Conservation (phyloP, 2,113 vertebrate species). For the Dipodomys stephensi region DNA sequence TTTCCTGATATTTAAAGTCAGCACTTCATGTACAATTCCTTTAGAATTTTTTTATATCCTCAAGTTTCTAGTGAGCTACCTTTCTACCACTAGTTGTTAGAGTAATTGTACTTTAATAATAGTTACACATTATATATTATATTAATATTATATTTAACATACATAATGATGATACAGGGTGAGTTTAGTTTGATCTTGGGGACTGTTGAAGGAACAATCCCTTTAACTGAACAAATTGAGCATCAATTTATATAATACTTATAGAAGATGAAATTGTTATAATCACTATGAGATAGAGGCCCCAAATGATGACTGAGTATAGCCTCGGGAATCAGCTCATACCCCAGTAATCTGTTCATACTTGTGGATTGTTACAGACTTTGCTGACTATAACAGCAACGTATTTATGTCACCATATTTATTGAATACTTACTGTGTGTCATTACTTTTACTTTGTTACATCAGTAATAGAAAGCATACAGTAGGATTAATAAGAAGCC, state of each 20-base stretch:
- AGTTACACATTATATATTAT: neutral
- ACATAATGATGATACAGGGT: neutral
- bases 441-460: neutral
- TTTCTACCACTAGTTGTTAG: neutral
- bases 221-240: conserved; percentile 4
- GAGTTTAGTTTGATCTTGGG: conserved; percentile 11
- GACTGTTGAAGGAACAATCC: neutral
- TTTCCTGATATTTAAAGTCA: neutral
- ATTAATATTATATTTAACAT: no score
- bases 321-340: neutral
- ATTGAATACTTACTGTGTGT: neutral
- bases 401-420: neutral
- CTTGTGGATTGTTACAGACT: neutral
- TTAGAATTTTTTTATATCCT: neutral
- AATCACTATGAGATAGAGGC: no score
- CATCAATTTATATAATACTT: neutral
- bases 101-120: conserved; percentile 28
- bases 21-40: neutral
- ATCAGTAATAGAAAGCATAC: neutral
- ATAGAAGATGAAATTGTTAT: neutral
- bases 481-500: neutral
- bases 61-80: no score
- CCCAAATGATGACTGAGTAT: neutral
- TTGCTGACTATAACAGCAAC: neutral
- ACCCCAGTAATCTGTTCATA: neutral